A percentile compares a stretch with the other conserved stretches of the same genome.
phyloP scores from a whole-genome alignment of 2,888 invertebrate species.

The Dasysyrphus albostriatus region DNA sequence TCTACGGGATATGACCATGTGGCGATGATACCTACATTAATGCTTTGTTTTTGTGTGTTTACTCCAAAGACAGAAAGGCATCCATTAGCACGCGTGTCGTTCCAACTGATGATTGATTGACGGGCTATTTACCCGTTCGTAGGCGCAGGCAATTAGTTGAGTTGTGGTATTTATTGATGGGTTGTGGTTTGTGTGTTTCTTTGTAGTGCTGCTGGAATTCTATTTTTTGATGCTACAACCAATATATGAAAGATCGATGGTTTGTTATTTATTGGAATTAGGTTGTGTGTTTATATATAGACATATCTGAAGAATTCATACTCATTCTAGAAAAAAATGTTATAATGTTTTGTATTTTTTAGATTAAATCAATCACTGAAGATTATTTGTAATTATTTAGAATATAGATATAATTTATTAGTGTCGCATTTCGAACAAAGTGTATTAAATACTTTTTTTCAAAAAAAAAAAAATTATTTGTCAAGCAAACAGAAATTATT shows the following conservation, averaged over 20 bases:
- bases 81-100: slow-evolving; percentile 72
- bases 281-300: slow-evolving; percentile 7
- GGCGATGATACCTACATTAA: slow-evolving; percentile 68
- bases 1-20: slow-evolving; percentile 55
- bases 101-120: slow-evolving; percentile 70
- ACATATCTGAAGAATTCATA: neutral
- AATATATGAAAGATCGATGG: slow-evolving; percentile 40
- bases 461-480: neutral
- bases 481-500: neutral
- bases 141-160: slow-evolving; percentile 70
- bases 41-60: slow-evolving; percentile 57
- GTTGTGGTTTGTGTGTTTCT: slow-evolving; percentile 64
- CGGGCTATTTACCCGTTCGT: slow-evolving; percentile 69
- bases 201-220: slow-evolving; percentile 42
- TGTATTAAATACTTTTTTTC: neutral
- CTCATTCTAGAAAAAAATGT: slow-evolving; percentile 1
- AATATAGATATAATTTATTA: slow-evolving; percentile 11
- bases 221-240: slow-evolving; percentile 15
- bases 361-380: slow-evolving; percentile 5
- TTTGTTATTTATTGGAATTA: slow-evolving; percentile 44
- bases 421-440: neutral
- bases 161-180: slow-evolving; percentile 69
- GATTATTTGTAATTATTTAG: slow-evolving; percentile 28
- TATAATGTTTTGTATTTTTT: neutral
- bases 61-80: slow-evolving; percentile 55